Evolutionary conservation across 1,140 invertebrate genomes (phyloP).

Genomic region (Portunus trituberculatus): DNA sequence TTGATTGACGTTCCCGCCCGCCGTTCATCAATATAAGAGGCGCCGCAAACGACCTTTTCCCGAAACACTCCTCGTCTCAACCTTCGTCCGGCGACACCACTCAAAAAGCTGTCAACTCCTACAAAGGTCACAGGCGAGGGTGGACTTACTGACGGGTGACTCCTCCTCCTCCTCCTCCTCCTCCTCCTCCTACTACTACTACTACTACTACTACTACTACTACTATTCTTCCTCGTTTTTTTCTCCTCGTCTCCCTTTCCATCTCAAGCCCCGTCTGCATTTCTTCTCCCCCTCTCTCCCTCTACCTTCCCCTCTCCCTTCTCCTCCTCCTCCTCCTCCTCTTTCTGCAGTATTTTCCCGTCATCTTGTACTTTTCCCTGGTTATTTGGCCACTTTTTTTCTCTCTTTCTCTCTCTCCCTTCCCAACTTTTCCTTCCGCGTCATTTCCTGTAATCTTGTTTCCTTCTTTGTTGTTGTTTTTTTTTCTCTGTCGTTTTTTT

Average conservation of each 20-base stretch:
- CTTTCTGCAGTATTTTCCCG: no score
- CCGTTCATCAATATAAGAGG: neutral
- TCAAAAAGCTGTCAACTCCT: neutral
- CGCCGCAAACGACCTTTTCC: conserved; percentile 9
- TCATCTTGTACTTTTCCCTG: no score
- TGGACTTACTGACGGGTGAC: neutral
- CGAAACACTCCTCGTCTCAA: neutral
- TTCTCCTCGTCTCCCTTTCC: neutral
- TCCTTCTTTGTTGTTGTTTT: neutral
- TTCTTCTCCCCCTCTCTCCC: neutral
- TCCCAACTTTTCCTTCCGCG: neutral
- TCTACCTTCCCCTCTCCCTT: neutral
- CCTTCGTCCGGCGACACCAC: neutral
- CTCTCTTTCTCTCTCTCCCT: neutral
- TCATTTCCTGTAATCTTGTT: neutral
- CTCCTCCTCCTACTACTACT: neutral
- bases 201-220: no score
- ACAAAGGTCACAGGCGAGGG: neutral
- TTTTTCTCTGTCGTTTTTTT: neutral
- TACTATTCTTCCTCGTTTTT: neutral
- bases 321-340: neutral
- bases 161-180: neutral
- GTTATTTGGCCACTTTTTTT: neutral
- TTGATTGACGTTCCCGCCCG: neutral
- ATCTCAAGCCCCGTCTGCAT: neutral